Conservation (phyloP, 2,797 vertebrate genomes). For the Gadopsis bispinosus region DNA sequence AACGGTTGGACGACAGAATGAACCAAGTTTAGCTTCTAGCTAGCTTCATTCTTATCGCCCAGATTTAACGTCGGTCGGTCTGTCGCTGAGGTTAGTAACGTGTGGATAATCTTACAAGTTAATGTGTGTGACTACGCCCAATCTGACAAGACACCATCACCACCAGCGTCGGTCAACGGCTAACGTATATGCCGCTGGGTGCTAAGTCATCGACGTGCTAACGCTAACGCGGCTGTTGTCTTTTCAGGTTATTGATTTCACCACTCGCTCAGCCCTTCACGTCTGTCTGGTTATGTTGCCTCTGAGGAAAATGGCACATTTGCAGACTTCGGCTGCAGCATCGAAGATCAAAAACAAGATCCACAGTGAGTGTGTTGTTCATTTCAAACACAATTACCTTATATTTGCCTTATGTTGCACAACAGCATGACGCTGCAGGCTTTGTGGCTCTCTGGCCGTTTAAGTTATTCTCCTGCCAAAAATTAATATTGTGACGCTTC, state of each 20-base stretch:
- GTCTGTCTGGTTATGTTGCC: constrained; percentile 23
- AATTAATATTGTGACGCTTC: neutral
- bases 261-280: neutral
- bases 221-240: neutral
- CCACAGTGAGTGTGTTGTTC: constrained; percentile 75
- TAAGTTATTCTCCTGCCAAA: neutral
- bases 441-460: neutral
- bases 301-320: constrained; percentile 49
- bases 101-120: neutral
- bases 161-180: neutral
- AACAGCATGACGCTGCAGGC: too few relatives aligned
- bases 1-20: too few relatives aligned
- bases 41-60: neutral
- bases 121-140: neutral
- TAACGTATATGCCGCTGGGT: neutral
- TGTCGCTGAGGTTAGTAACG: too few relatives aligned
- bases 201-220: neutral
- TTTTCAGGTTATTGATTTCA: constrained; percentile 27
- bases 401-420: neutral
- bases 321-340: constrained; percentile 61
- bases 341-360: constrained; percentile 86
- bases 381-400: neutral
- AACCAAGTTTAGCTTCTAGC: too few relatives aligned
- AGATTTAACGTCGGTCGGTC: neutral
- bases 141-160: neutral